Percentiles rank a stretch among this genome's conserved stretches.
Evolutionary conservation across 2,797 vertebrate species (phyloP).

Genomic region (Acanthurus tractus): DNA sequence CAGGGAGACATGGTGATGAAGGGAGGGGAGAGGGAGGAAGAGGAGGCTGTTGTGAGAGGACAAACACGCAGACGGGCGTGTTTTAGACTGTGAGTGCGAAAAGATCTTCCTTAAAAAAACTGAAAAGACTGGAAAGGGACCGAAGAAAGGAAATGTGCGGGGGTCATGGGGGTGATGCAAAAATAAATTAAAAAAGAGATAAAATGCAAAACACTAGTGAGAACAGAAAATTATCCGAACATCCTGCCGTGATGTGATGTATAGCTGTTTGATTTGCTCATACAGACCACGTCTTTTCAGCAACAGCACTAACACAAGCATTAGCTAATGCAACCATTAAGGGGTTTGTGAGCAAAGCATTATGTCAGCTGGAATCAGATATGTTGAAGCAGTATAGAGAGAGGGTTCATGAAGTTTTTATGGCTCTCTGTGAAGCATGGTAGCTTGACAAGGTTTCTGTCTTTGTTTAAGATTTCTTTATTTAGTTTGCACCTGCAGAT

Average conservation of each 20-base stretch:
- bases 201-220: slow-evolving; percentile 23
- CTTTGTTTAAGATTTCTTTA: neutral
- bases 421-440: neutral
- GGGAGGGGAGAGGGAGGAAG: slow-evolving; percentile 27
- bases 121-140: slow-evolving; percentile 7
- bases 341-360: neutral
- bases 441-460: neutral
- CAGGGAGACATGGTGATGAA: slow-evolving; percentile 43
- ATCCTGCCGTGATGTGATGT: neutral
- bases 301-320: neutral
- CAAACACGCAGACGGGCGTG: slow-evolving; percentile 35
- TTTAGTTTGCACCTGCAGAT: neutral
- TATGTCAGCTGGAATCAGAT: neutral
- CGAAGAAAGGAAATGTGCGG: slow-evolving; percentile 17
- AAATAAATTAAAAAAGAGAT: slow-evolving; percentile 43
- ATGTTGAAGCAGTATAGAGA: neutral
- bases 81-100: slow-evolving; percentile 2
- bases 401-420: neutral
- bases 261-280: neutral
- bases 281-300: neutral
- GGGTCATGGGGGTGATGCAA: slow-evolving; percentile 38
- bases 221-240: slow-evolving; percentile 6
- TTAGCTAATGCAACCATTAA: neutral
- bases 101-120: slow-evolving; percentile 28
- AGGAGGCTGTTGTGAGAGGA: slow-evolving; percentile 22